A percentile compares a stretch with the other conserved stretches of the same genome.
phyloP scores from a whole-genome alignment of 1,140 invertebrate genomes.

The Stegodyphus dumicola region DNA sequence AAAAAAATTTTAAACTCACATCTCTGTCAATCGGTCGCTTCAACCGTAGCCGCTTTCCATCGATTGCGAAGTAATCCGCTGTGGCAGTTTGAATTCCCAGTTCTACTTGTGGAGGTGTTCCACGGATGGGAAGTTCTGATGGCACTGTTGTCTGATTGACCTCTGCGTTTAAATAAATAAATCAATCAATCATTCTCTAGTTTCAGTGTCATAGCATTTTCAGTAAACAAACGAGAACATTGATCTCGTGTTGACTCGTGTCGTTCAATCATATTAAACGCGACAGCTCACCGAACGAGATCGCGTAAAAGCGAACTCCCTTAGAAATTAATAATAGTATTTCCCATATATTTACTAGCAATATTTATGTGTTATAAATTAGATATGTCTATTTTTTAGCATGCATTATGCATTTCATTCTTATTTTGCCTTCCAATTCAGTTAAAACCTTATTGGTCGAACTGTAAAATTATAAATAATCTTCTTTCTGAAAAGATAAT shows the following conservation, averaged over 20 bases:
- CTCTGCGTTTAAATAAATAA: slow-evolving; percentile 73
- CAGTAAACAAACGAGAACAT: not conserved
- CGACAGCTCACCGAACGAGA: not conserved
- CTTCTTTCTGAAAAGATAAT: too few relatives aligned
- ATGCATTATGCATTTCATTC: too few relatives aligned
- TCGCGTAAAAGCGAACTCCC: not conserved
- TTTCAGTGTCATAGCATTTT: not conserved
- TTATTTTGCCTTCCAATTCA: too few relatives aligned
- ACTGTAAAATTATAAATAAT: too few relatives aligned
- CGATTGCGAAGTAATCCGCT: slow-evolving; percentile 79
- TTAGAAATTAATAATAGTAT: not conserved
- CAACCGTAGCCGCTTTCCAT: slow-evolving; percentile 84
- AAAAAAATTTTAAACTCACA: slow-evolving; percentile 68
- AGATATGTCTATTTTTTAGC: too few relatives aligned
- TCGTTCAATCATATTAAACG: not conserved
- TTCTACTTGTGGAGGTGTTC: slow-evolving; percentile 83
- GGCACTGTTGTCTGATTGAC: slow-evolving; percentile 84
- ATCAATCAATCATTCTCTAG: not conserved
- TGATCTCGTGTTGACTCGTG: not conserved
- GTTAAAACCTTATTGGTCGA: too few relatives aligned
- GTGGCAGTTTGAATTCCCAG: slow-evolving; percentile 80
- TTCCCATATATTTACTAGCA: not conserved
- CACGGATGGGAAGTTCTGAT: slow-evolving; percentile 81
- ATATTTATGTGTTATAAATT: too few relatives aligned
- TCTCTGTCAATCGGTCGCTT: slow-evolving; percentile 86